Evolutionary conservation across 2,797 vertebrate genomes (phyloP).

Genomic region (Macropodus opercularis): DNA sequence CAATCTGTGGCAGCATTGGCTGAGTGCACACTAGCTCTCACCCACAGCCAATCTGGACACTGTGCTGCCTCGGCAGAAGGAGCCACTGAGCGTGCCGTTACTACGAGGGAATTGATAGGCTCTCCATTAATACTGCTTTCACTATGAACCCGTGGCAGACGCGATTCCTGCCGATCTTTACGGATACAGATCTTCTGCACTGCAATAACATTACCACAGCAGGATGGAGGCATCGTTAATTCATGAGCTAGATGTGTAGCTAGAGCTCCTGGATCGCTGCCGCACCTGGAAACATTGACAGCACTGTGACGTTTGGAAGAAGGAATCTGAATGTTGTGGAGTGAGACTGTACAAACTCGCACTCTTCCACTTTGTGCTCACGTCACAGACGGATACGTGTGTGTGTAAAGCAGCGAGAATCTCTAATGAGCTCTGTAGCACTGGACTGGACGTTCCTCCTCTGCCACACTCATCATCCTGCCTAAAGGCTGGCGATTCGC

Average conservation of each 20-base stretch:
- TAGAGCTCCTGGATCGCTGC: conserved; percentile 33
- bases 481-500: conserved; percentile 32
- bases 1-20: conserved; percentile 63
- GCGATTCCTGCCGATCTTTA: conserved; percentile 14
- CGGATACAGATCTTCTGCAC: conserved; percentile 4
- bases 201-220: conserved; percentile 52
- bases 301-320: background rate
- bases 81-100: conserved; percentile 34
- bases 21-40: conserved; percentile 45
- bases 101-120: conserved; percentile 42
- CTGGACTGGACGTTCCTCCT: conserved; percentile 25
- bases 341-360: conserved; percentile 1
- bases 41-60: conserved; percentile 55
- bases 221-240: conserved; percentile 60
- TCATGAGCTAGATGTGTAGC: conserved; percentile 44
- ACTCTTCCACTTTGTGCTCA: conserved; percentile 9
- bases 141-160: conserved; percentile 26
- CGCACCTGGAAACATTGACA: conserved; percentile 3
- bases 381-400: conserved; percentile 14
- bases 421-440: conserved; percentile 50
- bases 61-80: conserved; percentile 51
- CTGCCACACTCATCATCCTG: conserved; percentile 30
- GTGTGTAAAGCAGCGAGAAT: conserved; percentile 22
- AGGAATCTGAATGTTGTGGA: conserved; percentile 2
- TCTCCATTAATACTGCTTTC: conserved; percentile 30